These are phyloP conservation scores for Trichogramma pretiosum DNA, from an alignment of 1,140 invertebrate species.

Conservation along the genomic window DNA sequence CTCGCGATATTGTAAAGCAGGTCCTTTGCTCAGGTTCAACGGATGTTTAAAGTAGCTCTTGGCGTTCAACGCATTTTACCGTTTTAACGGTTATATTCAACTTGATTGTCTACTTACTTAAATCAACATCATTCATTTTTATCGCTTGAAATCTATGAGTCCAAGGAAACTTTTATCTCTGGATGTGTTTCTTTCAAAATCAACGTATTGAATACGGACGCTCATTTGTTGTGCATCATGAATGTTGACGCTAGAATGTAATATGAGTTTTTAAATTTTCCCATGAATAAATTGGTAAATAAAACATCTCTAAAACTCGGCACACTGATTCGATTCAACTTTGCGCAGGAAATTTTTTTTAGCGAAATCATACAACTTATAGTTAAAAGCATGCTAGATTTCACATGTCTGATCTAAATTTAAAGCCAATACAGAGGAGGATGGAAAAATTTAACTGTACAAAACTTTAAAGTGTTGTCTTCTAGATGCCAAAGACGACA, in stretches of 20 bases:
- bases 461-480: constrained; percentile 7
- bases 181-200: too few species aligned
- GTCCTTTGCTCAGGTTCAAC: neutral
- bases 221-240: too few species aligned
- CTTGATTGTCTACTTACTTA: constrained; percentile 11
- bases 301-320: too few species aligned
- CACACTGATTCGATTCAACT: too few species aligned
- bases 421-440: constrained; percentile 7
- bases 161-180: too few species aligned
- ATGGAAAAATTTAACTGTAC: constrained; percentile 7
- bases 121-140: neutral
- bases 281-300: too few species aligned
- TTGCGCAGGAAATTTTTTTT: too few species aligned
- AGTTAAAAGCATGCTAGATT: neutral
- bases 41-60: neutral
- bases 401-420: constrained; percentile 5
- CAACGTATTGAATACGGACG: too few species aligned
- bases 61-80: constrained; percentile 1
- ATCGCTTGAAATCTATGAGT: too few species aligned
- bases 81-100: constrained; percentile 9
- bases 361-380: too few species aligned
- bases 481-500: neutral
- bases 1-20: neutral
- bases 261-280: too few species aligned
- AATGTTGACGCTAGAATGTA: too few species aligned